These are phyloP conservation scores for Quadroppia sp. DNA, from an alignment of 2,888 invertebrate species.

Conservation along the genomic window DNA sequence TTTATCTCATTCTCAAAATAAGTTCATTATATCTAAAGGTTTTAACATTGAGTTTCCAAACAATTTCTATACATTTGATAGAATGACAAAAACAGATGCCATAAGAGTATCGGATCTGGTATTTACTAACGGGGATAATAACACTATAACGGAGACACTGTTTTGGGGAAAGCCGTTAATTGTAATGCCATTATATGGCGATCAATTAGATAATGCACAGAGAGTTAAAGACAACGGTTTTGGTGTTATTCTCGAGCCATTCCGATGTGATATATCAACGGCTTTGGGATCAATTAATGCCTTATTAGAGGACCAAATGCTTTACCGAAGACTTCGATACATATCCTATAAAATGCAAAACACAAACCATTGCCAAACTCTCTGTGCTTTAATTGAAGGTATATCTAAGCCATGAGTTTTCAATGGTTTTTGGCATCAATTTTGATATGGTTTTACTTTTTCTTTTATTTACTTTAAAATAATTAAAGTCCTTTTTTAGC, in stretches of 20 bases:
- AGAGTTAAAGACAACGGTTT: conserved; percentile 34
- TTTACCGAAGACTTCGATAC: neutral
- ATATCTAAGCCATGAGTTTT: neutral
- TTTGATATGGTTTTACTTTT: too few relatives aligned
- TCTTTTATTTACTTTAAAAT: too few relatives aligned
- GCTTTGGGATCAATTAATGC: neutral
- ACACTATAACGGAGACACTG: conserved; percentile 37
- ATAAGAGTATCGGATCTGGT: conserved; percentile 40
- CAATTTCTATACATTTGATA: conserved; percentile 36
- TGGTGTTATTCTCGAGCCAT: conserved; percentile 24
- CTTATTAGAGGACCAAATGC: neutral
- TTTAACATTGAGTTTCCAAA: conserved; percentile 27
- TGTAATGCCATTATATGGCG: conserved; percentile 41
- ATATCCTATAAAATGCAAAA: conserved; percentile 28
- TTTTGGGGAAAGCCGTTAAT: conserved; percentile 38
- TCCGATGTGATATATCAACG: neutral
- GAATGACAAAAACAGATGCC: conserved; percentile 21
- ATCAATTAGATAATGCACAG: conserved; percentile 41
- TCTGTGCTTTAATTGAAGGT: neutral
- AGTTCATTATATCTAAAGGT: conserved; percentile 39
- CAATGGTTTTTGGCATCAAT: too few relatives aligned
- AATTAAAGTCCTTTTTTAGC: too few relatives aligned
- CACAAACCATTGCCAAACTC: neutral
- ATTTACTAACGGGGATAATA: conserved; percentile 42
- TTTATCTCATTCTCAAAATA: conserved; percentile 24